A percentile compares a stretch with the other conserved stretches of the same genome.
phyloP scores from a whole-genome alignment of 2,888 invertebrate species.

The Alviniconcha strummeri region DNA sequence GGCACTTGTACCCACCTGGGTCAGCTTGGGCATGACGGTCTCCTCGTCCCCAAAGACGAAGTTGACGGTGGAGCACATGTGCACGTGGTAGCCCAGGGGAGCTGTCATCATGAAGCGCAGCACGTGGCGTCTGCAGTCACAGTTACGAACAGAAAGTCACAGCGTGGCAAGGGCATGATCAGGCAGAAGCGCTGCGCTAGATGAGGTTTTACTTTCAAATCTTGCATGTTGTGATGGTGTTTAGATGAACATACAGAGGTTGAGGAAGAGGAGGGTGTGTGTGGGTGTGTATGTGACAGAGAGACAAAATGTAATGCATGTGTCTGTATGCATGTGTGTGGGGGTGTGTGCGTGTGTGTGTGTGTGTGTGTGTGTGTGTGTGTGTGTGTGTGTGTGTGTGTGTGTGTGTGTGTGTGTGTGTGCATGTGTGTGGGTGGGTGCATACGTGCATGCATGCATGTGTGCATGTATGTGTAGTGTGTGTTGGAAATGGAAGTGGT shows the following conservation, averaged over 20 bases:
- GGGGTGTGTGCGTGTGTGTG: background rate
- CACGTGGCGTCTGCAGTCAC: conserved; percentile 69
- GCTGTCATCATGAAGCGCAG: conserved; percentile 69
- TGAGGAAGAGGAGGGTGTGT: background rate
- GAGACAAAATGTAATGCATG: background rate
- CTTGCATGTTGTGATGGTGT: too few relatives aligned
- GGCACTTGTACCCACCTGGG: conserved; percentile 58
- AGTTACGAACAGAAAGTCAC: background rate
- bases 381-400: background rate
- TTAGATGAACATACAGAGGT: too few relatives aligned
- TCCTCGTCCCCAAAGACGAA: conserved; percentile 74
- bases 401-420: too few relatives aligned
- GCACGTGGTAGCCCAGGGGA: conserved; percentile 71
- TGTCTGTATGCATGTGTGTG: background rate
- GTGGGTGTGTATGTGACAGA: background rate
- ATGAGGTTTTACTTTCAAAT: too few relatives aligned
- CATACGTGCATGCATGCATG: too few relatives aligned
- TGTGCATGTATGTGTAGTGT: too few relatives aligned
- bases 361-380: background rate
- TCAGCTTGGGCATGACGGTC: conserved; percentile 70
- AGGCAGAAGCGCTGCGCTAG: background rate
- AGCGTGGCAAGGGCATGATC: background rate
- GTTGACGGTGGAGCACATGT: conserved; percentile 69
- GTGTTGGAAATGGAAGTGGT: too few relatives aligned
- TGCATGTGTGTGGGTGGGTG: background rate